Conservation (phyloP, 2,797 vertebrate species). For the Poecilia picta region DNA sequence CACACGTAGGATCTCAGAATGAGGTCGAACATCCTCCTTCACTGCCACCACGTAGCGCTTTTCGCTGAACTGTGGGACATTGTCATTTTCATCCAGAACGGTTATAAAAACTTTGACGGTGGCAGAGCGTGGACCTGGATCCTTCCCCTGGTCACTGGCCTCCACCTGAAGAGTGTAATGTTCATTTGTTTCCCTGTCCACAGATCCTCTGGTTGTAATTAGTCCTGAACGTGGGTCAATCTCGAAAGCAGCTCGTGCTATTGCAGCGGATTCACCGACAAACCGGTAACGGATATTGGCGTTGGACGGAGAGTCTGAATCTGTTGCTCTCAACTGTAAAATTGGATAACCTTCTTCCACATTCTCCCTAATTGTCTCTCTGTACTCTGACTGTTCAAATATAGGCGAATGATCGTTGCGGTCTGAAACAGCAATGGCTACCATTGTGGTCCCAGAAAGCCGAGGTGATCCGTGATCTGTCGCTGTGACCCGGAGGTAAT, state of each 20-base stretch:
- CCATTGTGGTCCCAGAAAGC: conserved; percentile 94
- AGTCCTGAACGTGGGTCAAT: conserved; percentile 95
- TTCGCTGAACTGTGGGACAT: conserved; percentile 96
- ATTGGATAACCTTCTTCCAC: conserved; percentile 98
- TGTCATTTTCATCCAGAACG: conserved; percentile 97
- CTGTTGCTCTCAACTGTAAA: conserved; percentile 94
- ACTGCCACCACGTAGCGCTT: conserved; percentile 96
- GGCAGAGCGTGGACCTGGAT: conserved; percentile 91
- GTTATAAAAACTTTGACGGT: conserved; percentile 93
- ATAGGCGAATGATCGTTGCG: conserved; percentile 93
- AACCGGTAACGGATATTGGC: conserved; percentile 97
- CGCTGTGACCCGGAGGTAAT: conserved; percentile 93
- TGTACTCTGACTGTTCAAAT: conserved; percentile 95
- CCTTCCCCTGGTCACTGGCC: conserved; percentile 94
- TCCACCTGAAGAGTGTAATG: conserved; percentile 94
- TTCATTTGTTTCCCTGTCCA: conserved; percentile 93
- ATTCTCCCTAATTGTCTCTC: conserved; percentile 96
- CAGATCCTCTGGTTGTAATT: conserved; percentile 92
- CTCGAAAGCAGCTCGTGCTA: conserved; percentile 87
- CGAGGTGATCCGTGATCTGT: conserved; percentile 88
- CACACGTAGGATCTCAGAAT: conserved; percentile 90
- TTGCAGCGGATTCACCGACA: conserved; percentile 84
- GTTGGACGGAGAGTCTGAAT: conserved; percentile 91
- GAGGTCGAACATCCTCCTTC: conserved; percentile 91
- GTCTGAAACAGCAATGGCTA: conserved; percentile 90